phyloP scores from a whole-genome alignment of 1,140 invertebrate genomes.

The Diuraphis noxia region DNA sequence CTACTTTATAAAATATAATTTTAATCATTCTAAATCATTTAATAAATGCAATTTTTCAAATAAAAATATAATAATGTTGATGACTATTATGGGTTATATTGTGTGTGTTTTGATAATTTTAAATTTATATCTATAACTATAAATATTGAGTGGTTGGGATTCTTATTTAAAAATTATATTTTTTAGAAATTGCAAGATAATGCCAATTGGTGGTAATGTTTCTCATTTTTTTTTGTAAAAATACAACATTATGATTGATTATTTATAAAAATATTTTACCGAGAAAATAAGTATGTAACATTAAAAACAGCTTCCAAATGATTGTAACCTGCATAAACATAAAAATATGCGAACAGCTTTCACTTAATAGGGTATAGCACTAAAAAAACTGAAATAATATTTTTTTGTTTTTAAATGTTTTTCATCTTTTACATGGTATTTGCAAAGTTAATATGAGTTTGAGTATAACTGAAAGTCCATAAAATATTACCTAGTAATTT shows the following conservation, averaged over 20 bases:
- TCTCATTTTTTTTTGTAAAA: background rate
- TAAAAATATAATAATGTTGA: background rate
- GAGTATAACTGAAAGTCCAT: background rate
- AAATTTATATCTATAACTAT: background rate
- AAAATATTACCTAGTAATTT: background rate
- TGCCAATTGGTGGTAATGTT: background rate
- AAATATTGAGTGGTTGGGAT: background rate
- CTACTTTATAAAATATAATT: background rate
- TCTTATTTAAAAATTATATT: background rate
- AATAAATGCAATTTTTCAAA: background rate
- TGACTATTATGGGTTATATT: background rate
- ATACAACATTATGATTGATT: background rate
- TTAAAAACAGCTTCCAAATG: background rate
- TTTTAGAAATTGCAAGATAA: background rate
- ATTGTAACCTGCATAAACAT: background rate
- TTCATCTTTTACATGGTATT: background rate
- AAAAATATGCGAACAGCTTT: background rate
- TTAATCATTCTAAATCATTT: background rate
- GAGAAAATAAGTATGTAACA: background rate
- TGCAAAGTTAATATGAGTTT: background rate
- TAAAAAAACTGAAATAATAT: background rate
- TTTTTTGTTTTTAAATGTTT: background rate
- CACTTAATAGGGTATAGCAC: background rate
- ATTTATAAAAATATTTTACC: background rate
- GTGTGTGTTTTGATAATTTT: background rate